A percentile compares a stretch with the other conserved stretches of the same genome.
Conservation (phyloP, 2,113 vertebrate species). For the Cyprinus carpio region DNA sequence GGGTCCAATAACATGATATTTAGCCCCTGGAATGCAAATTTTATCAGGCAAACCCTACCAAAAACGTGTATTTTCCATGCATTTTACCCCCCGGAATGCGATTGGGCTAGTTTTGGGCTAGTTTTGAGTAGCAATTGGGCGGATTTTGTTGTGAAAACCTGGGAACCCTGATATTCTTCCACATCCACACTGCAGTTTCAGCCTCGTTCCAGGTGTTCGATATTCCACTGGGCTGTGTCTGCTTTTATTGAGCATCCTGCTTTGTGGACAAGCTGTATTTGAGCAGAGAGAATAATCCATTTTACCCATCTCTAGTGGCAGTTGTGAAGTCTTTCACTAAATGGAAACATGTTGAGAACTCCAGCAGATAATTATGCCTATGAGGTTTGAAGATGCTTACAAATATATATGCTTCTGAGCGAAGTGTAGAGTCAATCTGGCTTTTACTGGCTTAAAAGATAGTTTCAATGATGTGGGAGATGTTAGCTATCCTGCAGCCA, state of each 20-base stretch:
- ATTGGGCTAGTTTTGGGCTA: too few relatives aligned
- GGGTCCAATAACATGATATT: too few relatives aligned
- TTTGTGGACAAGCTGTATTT: conserved; percentile 49
- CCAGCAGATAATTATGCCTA: conserved; percentile 58
- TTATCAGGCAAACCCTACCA: too few relatives aligned
- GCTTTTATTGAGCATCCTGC: conserved; percentile 37
- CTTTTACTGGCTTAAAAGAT: background rate
- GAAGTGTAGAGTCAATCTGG: background rate
- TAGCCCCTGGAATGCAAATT: too few relatives aligned
- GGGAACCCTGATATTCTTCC: background rate
- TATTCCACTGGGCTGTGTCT: conserved; percentile 36
- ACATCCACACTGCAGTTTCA: background rate
- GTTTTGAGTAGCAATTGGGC: too few relatives aligned
- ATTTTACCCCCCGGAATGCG: too few relatives aligned
- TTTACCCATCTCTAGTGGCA: conserved; percentile 54
- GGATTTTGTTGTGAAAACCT: too few relatives aligned
- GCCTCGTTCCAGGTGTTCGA: conserved; percentile 10
- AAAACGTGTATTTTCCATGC: too few relatives aligned
- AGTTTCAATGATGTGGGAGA: conserved; percentile 18
- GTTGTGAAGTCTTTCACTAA: conserved; percentile 37
- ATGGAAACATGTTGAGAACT: conserved; percentile 54
- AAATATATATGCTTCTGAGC: conserved; percentile 30
- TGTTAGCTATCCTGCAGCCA: background rate
- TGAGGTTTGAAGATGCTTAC: conserved; percentile 25
- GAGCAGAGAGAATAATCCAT: conserved; percentile 49